Evolutionary conservation across 2,113 vertebrate species (phyloP).

Genomic region (Pelodiscus sinensis): DNA sequence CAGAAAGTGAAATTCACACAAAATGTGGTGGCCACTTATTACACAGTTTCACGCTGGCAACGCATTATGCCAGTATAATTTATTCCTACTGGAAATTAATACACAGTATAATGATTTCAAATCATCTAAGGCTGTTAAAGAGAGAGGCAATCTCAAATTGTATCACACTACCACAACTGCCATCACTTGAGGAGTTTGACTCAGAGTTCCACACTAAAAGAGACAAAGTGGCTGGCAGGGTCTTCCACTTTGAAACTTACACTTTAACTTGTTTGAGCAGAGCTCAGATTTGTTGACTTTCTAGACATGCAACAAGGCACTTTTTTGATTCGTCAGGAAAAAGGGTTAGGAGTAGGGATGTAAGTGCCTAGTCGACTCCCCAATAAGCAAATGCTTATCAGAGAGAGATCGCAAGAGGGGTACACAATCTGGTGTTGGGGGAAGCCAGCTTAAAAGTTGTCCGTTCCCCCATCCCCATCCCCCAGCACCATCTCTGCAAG

Average conservation of each 20-base stretch:
- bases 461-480: too few species aligned
- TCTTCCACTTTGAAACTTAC: background rate
- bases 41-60: background rate
- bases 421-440: too few species aligned
- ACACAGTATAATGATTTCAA: background rate
- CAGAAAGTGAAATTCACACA: background rate
- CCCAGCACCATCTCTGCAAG: too few species aligned
- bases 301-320: background rate
- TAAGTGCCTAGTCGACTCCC: too few species aligned
- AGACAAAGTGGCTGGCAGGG: background rate
- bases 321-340: background rate
- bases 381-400: too few species aligned
- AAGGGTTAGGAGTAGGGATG: too few species aligned
- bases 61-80: background rate
- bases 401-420: too few species aligned
- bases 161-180: background rate
- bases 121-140: too few species aligned
- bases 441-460: too few species aligned
- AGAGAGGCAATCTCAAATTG: background rate
- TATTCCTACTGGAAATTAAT: too few species aligned
- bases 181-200: background rate
- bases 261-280: too few species aligned
- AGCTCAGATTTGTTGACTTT: background rate
- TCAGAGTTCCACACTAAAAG: background rate
- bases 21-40: background rate